A percentile compares a stretch with the other conserved stretches of the same genome.
phyloP scores from a whole-genome alignment of 2,888 invertebrate species.

The Odontothrips loti region DNA sequence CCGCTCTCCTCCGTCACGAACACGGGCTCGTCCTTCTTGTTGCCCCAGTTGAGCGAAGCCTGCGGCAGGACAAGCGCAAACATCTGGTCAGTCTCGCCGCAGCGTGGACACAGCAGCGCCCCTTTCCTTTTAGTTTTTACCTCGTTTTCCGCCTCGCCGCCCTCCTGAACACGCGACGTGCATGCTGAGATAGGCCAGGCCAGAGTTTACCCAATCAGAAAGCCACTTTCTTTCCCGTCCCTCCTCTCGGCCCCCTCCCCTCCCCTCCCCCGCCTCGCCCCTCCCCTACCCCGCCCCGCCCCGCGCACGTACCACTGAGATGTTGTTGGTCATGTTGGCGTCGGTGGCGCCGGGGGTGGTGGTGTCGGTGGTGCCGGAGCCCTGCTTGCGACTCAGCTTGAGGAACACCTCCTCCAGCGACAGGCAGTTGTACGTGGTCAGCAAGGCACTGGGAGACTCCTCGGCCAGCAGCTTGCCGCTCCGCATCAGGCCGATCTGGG shows the following conservation, averaged over 20 bases:
- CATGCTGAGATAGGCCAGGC: too few species aligned
- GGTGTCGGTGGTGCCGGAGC: constrained; percentile 39
- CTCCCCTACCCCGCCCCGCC: too few species aligned
- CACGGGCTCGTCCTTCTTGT: constrained; percentile 72
- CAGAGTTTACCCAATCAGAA: too few species aligned
- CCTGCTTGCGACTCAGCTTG: constrained; percentile 76
- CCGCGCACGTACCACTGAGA: constrained; percentile 61
- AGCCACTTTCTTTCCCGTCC: too few species aligned
- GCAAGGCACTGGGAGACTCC: constrained; percentile 77
- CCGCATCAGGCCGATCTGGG: constrained; percentile 89
- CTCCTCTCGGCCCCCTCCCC: too few species aligned
- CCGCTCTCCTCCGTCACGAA: constrained; percentile 82
- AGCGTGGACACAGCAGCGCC: background rate
- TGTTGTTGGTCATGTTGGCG: constrained; percentile 68
- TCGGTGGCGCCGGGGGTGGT: constrained; percentile 46
- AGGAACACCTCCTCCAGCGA: constrained; percentile 90
- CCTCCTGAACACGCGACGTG: too few species aligned
- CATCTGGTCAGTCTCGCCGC: background rate
- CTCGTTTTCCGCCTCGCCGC: background rate
- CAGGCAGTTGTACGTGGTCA: constrained; percentile 77
- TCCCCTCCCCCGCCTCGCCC: too few species aligned
- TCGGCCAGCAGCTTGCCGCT: constrained; percentile 87
- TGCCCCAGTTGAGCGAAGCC: constrained; percentile 73
- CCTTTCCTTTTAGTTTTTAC: background rate
- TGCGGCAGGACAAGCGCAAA: constrained; percentile 38